A percentile compares a stretch with the other conserved stretches of the same genome.
Evolutionary conservation across 2,113 vertebrate genomes (phyloP).

Genomic region (cattle (Bos taurus)): DNA sequence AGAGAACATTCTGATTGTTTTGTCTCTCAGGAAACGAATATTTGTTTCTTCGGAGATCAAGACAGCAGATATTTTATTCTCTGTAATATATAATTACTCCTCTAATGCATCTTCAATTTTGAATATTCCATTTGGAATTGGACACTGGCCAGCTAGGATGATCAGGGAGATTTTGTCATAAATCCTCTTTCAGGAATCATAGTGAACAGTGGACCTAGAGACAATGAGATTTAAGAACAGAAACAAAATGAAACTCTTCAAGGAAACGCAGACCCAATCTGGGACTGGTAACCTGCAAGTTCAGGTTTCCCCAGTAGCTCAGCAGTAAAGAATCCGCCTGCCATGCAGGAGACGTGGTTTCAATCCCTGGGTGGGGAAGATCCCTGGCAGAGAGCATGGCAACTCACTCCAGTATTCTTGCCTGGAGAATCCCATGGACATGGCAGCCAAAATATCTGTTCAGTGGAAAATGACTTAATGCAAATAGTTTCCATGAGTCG

Average conservation of each 20-base stretch:
- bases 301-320: background rate
- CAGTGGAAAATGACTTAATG: background rate
- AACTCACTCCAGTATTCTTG: background rate
- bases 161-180: background rate
- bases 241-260: background rate
- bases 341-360: background rate
- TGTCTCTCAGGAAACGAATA: background rate
- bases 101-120: background rate
- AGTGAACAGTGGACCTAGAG: background rate
- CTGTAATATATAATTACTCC: background rate
- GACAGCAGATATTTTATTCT: slow-evolving; percentile 8
- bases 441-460: background rate
- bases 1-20: background rate
- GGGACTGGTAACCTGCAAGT: background rate
- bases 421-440: background rate
- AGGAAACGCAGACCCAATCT: background rate
- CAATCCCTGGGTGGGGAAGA: background rate
- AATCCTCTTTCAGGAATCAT: background rate
- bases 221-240: background rate
- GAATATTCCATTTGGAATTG: slow-evolving; percentile 15
- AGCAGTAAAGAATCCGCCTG: background rate
- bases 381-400: background rate
- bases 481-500: background rate
- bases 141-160: background rate
- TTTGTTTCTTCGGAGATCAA: background rate